Evolutionary conservation across 2,797 vertebrate species (phyloP), one percentile per base, ranked within the genome.

Genomic region (Hippopotamyrus pictus): DNA sequence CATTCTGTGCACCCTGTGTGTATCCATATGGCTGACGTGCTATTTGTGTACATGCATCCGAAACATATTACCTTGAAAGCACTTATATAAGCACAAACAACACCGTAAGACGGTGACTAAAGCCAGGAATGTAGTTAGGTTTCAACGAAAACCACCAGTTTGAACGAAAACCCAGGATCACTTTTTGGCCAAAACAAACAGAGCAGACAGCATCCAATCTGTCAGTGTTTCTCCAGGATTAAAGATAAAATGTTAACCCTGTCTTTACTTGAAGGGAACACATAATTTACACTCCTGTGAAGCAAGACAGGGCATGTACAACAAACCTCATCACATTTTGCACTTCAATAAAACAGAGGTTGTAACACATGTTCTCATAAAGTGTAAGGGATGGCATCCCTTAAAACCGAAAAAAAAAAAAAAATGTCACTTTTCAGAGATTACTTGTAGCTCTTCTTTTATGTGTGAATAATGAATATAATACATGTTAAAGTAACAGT

Each of bases 211-310:
- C 8, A 46, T 82, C 76, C 76, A 82, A 82, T 82, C 76, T 82
- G 76, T 82, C 41, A 44, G 41, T 82, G 76, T 82, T 82, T 82
- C 76, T 82, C 41, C 76, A 29, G 88, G 73, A 84, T 86, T 86
- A 41, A 76, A 53, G 50, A 83, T 83, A 84, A 89, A 59, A 57
- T 48, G 41, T 41, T 46, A 65, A 44, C 87, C 44, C 19, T 65
- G 41, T 22, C 33, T 62, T 51, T 86, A 82, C 76, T 46, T 82
- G 41, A 82, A 82, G 22, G 41, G 76, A 82, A 46, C 76, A 82
- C 29, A 54, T 86, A 54, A 37, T 54, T 86, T 86, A 19, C 41
- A 46, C 41, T 82, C 7, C 41, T 1, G 3, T 82, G 41, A 82
- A 82, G 76, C 37, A 44, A 82, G 76, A 82, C 76, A 11, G 76